Evolutionary conservation across 2,797 vertebrate species (phyloP), one percentile per base, ranked within the genome.

Genomic region (Catamblyrhynchus diadema): DNA sequence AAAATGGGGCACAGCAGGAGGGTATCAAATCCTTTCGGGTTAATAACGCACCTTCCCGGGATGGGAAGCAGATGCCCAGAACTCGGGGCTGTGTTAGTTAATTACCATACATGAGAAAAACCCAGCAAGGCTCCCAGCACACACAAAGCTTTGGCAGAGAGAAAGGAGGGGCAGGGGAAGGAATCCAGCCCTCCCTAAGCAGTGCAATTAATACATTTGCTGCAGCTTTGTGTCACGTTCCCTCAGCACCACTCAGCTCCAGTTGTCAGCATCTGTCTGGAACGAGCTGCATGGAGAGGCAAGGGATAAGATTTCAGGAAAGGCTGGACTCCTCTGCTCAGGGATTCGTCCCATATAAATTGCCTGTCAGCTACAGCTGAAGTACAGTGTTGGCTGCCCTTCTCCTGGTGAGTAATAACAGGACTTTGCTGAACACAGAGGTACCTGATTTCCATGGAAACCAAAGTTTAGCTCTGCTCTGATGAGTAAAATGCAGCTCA

Each of bases 181-280:
- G 4, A 62, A 60, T 28, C 60, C 50, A 75, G 37, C 50, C 69
- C 65, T 53, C 69, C 75, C 65, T 48, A 22, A 9, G 30, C 41
- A 85, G 3, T 18, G 16, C 74, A 90, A 91, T 96, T 94, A 92
- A 95, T 82, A 78, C 80, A 67, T 54, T 69, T 42, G 70, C 81
- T 70, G 79, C 65, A 90, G 75, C 71, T 91, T 60, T 82, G 45
- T 19, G 8, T 88, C 90, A 77, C 42, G 2, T 93, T 90, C 85
- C 73, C 62, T 67, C 81, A 78, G 44, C 42, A 73, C 19, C 48
- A 4, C 67, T 84, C 92, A 33, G 87, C 95, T 69, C 66, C 86
- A 87, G 77, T 91, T 95, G 94, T 93, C 95, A 96, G 93, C 94
- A 92, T 94, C 72, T 79, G 67, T 89, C 88, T 88, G 84, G 90